Conservation (phyloP, 2,113 vertebrate species). For the Tricholaema leucomelas region DNA sequence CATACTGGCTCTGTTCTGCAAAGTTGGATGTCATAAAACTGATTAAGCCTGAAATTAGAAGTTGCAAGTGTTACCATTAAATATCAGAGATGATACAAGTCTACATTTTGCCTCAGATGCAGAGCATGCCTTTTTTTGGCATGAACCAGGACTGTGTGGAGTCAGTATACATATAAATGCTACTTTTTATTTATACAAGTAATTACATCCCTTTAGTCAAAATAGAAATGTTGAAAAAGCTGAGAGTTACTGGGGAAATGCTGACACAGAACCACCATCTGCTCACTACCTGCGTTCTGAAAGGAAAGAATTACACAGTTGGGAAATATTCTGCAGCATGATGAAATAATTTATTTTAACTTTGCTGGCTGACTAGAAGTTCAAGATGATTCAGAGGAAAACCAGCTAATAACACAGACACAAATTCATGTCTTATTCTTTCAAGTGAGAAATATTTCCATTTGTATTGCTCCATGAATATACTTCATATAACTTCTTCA, state of each 20-base stretch:
- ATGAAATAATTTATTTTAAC: slow-evolving; percentile 62
- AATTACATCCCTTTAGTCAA: slow-evolving; percentile 1
- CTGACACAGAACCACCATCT: not conserved
- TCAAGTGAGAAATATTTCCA: slow-evolving; percentile 46
- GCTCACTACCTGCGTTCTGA: slow-evolving; percentile 34
- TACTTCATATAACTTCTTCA: not conserved
- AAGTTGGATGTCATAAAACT: slow-evolving; percentile 12
- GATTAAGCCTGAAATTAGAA: slow-evolving; percentile 39
- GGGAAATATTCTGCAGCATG: slow-evolving; percentile 41
- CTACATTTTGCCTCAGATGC: not conserved
- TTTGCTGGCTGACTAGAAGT: slow-evolving; percentile 47
- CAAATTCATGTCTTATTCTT: slow-evolving; percentile 25
- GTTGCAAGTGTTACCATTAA: slow-evolving; percentile 4
- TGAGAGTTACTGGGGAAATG: not conserved
- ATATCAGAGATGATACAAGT: not conserved
- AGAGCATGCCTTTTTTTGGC: not conserved
- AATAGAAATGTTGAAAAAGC: slow-evolving; percentile 7
- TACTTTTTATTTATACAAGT: not conserved
- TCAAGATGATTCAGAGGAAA: slow-evolving; percentile 62
- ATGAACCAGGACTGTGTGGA: not conserved
- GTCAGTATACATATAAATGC: not conserved
- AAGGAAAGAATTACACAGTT: slow-evolving; percentile 59
- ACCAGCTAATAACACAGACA: slow-evolving; percentile 45
- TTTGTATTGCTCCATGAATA: not conserved
- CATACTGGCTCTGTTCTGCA: not conserved